Base-by-base conservation (phyloP, 2,888 invertebrate species). In the Pandemis corylana region DNA sequence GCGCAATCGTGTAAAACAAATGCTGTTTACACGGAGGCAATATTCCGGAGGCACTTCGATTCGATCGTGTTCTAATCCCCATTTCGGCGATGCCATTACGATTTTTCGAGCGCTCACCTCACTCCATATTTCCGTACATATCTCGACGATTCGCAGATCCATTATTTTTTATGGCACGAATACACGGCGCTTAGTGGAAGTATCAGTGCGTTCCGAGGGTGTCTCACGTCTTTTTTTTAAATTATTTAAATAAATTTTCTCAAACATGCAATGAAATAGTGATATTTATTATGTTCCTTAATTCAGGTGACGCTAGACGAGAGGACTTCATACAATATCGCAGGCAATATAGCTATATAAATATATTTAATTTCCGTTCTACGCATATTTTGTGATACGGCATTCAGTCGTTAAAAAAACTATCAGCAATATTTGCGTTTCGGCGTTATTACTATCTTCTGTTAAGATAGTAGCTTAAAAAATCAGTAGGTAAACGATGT, bases 1-100 rank as follows among this genome's bases (percentile, higher is more conserved):
- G 75, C 75, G 70, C 71, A 75, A 75, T 75, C 75, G 62, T 62
- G 66, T 66, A 75, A 75, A 70, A 71, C 71, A 75, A 71, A 71
- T 71, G 75, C 44, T 53, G 41, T 51, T 69, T 71, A 75, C 66
- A 68, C 53, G 51, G 15, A 49, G 81, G 77, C 85, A 83, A 85
- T 90, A 88, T 91, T 75, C 90, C 89, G 87, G 85, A 85, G 85
- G 87, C 84, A 86, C 85, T 71, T 61, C 89, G 88, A 89, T 86
- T 90, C 90, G 91, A 94, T 93, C 92, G 93, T 86, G 90, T 92
- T 90, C 93, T 93, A 94, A 94, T 94, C 94, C 94, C 93, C 93
- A 90, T 93, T 92, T 92, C 90, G 88, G 90, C 88, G 89, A 89
- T 87, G 91, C 93, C 90, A 92, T 94, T 94, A 94, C 93, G 93